Percentiles rank a stretch among this genome's conserved stretches.
Evolutionary conservation across 2,113 vertebrate genomes (phyloP).

Genomic region (Microcebus ravelobensis): DNA sequence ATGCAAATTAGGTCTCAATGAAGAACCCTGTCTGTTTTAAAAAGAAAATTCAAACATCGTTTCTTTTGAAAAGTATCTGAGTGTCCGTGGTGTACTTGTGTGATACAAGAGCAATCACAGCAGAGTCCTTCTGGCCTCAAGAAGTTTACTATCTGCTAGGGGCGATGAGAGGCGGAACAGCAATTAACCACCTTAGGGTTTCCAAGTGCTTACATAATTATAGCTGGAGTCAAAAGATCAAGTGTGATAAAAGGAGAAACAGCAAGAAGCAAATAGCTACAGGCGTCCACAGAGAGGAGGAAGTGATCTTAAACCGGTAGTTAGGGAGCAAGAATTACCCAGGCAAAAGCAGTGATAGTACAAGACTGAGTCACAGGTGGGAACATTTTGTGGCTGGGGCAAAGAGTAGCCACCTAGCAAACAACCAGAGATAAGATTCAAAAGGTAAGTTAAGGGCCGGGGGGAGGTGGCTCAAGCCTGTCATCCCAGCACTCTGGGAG

Average conservation of each 20-base stretch:
- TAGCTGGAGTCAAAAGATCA: constrained; percentile 57
- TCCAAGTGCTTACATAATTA: constrained; percentile 6
- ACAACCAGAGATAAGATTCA: background rate
- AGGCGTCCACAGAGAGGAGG: constrained; percentile 15
- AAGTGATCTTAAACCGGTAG: background rate
- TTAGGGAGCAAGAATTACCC: too few relatives aligned
- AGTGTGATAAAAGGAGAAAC: background rate
- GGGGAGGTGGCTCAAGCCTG: too few relatives aligned
- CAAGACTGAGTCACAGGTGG: background rate
- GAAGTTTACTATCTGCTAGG: constrained; percentile 18
- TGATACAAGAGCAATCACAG: constrained; percentile 24
- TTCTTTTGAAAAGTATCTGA: background rate
- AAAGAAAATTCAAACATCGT: background rate
- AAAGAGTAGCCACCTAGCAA: background rate
- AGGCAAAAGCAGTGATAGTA: background rate
- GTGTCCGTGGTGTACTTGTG: background rate
- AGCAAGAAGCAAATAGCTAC: constrained; percentile 20
- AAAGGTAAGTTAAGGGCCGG: too few relatives aligned
- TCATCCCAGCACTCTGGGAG: too few relatives aligned
- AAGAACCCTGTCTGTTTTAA: background rate
- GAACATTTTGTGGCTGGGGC: background rate
- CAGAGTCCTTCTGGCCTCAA: background rate
- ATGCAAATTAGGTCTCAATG: constrained; percentile 6
- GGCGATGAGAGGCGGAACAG: background rate
- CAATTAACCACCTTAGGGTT: constrained; percentile 43